These are phyloP conservation scores for Drosophila obscura DNA, from an alignment of 1,140 invertebrate genomes.

Conservation along the genomic window DNA sequence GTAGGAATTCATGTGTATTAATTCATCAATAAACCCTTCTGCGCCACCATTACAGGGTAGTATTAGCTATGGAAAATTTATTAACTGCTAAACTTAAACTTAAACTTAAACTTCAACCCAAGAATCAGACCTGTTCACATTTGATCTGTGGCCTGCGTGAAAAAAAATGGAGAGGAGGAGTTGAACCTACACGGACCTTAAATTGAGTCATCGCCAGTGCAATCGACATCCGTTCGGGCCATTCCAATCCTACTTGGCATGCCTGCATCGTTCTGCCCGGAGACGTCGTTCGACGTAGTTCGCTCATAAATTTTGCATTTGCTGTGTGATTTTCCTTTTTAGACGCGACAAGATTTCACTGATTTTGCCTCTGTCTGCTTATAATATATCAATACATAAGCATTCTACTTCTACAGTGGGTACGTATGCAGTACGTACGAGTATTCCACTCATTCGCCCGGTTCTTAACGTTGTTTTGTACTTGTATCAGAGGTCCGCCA, in stretches of 20 bases:
- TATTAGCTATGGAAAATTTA: too few relatives aligned
- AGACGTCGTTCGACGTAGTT: conserved; percentile 71
- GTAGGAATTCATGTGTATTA: too few relatives aligned
- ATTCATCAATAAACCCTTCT: too few relatives aligned
- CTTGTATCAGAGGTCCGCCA: conserved; percentile 52
- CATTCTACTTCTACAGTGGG: conserved; percentile 22
- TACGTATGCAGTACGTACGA: not conserved
- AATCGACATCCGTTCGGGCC: conserved; percentile 53
- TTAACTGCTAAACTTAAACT: not conserved
- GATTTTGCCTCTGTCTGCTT: conserved; percentile 28
- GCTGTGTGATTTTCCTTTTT: conserved; percentile 71
- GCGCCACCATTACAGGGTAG: too few relatives aligned
- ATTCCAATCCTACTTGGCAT: conserved; percentile 65
- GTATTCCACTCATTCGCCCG: not conserved
- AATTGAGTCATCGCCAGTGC: conserved; percentile 35
- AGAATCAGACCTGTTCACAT: not conserved
- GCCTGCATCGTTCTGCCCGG: conserved; percentile 62
- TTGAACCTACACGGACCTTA: conserved; percentile 12
- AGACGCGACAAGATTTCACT: conserved; percentile 50
- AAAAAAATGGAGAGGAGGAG: too few relatives aligned
- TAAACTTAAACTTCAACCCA: conserved; percentile 1
- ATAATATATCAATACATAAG: conserved; percentile 30
- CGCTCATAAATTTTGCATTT: conserved; percentile 74
- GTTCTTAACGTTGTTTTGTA: conserved; percentile 43
- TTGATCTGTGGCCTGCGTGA: not conserved